Percentiles rank a stretch among this genome's conserved stretches.
These are phyloP conservation scores for Drosophila kokeensis DNA, from an alignment of 2,888 invertebrate species.

Conservation along the genomic window DNA sequence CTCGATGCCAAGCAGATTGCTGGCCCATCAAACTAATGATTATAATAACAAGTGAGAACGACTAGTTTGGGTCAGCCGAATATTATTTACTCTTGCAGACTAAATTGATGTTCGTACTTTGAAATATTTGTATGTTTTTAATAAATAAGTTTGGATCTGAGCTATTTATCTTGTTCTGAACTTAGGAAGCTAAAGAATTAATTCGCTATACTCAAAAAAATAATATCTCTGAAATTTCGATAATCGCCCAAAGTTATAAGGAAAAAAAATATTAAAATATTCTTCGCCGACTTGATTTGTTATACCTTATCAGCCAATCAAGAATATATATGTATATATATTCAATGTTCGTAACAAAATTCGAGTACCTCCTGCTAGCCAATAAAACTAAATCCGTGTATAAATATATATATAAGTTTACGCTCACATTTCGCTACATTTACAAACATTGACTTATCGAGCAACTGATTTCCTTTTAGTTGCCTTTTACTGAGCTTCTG, in stretches of 20 bases:
- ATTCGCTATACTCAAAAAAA: too few species aligned
- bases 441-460: constrained; percentile 12
- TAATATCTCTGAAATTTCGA: too few species aligned
- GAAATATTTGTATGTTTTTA: neutral
- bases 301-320: neutral
- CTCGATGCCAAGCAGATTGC: neutral
- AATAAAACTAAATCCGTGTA: neutral
- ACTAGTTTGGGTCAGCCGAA: neutral
- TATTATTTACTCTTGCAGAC: neutral
- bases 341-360: neutral
- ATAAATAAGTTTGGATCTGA: neutral
- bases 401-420: neutral
- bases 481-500: neutral
- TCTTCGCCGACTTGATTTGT: neutral
- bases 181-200: neutral
- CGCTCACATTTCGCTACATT: neutral
- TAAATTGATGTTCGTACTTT: neutral
- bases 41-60: neutral
- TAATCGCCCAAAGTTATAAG: too few species aligned
- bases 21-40: neutral
- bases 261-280: neutral
- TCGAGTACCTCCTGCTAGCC: neutral
- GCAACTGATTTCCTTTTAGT: constrained; percentile 16
- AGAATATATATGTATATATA: neutral
- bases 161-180: neutral